Conservation (phyloP, 2,113 vertebrate species). For the Brachyhypopomus gauderio region DNA sequence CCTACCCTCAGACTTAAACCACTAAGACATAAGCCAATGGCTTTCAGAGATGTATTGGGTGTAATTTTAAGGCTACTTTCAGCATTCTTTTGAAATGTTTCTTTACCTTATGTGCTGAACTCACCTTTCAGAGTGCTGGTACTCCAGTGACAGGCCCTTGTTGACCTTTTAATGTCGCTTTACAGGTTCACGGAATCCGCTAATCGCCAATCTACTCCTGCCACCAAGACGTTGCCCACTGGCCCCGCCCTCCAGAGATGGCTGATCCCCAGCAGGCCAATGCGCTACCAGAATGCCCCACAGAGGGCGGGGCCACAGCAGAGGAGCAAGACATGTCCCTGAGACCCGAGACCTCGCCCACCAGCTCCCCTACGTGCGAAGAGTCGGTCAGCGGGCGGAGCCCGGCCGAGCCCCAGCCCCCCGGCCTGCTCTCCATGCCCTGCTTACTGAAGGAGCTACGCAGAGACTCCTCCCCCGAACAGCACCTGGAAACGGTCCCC, state of each 20-base stretch:
- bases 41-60: too few species aligned
- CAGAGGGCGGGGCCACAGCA: slow-evolving; percentile 70
- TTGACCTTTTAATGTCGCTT: slow-evolving; percentile 6
- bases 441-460: slow-evolving; percentile 94
- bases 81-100: too few species aligned
- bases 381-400: slow-evolving; percentile 72
- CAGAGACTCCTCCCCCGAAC: slow-evolving; percentile 89
- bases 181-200: slow-evolving; percentile 62
- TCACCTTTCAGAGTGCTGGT: too few species aligned
- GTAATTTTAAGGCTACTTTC: too few species aligned
- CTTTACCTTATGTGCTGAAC: too few species aligned
- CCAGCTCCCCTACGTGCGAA: slow-evolving; percentile 74
- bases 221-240: slow-evolving; percentile 77
- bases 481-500: slow-evolving; percentile 83
- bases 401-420: slow-evolving; percentile 72
- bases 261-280: slow-evolving; percentile 88
- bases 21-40: too few species aligned
- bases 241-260: slow-evolving; percentile 86
- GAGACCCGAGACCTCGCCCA: slow-evolving; percentile 79
- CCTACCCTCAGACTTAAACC: too few species aligned
- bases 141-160: too few species aligned
- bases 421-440: slow-evolving; percentile 87
- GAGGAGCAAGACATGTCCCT: slow-evolving; percentile 77
- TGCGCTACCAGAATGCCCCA: slow-evolving; percentile 80
- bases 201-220: slow-evolving; percentile 60